A percentile compares a stretch with the other conserved stretches of the same genome.
Conservation (phyloP, 2,888 invertebrate species). For the Acleris literana region DNA sequence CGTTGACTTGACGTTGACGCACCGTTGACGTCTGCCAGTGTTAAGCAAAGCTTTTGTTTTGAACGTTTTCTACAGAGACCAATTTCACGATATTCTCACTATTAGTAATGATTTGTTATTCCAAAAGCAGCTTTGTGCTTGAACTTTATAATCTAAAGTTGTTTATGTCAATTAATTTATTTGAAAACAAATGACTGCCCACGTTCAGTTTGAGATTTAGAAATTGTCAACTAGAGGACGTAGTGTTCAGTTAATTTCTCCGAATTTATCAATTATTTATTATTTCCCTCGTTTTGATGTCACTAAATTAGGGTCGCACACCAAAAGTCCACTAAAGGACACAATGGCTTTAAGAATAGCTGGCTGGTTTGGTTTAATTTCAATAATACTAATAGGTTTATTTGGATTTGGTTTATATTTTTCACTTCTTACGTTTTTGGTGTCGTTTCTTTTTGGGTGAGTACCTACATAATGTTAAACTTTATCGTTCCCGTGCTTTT, state of each 20-base stretch:
- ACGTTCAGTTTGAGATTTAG: conserved; percentile 12
- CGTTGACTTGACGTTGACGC: conserved; percentile 17
- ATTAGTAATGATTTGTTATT: background rate
- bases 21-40: conserved; percentile 23
- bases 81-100: background rate
- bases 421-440: conserved; percentile 64
- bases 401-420: conserved; percentile 72
- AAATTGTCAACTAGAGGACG: conserved; percentile 25
- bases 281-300: conserved; percentile 24
- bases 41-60: conserved; percentile 34
- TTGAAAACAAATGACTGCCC: conserved; percentile 10
- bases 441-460: conserved; percentile 75
- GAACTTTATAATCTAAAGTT: background rate
- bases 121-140: background rate
- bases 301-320: conserved; percentile 15
- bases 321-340: background rate
- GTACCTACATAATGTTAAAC: conserved; percentile 40
- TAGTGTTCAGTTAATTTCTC: conserved; percentile 33
- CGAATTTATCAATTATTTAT: conserved; percentile 28
- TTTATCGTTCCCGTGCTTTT: background rate
- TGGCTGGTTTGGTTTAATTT: conserved; percentile 72
- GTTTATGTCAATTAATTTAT: background rate
- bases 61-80: conserved; percentile 4
- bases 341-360: conserved; percentile 62
- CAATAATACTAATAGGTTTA: conserved; percentile 68